phyloP scores from a whole-genome alignment of 2,888 invertebrate species.

The Crioceris asparagi region DNA sequence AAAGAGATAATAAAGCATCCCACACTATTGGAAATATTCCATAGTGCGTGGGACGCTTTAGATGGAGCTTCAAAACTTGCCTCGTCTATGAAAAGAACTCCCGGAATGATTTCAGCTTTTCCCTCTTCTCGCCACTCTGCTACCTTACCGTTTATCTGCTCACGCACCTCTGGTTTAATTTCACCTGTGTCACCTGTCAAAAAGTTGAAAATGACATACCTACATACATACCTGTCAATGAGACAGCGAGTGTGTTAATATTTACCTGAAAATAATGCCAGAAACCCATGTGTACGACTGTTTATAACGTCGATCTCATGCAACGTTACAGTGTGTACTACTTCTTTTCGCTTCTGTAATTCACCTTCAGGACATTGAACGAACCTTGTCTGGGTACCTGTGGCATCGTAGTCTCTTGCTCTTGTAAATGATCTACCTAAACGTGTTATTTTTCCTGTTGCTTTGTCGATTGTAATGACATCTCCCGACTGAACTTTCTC shows the following conservation, averaged over 20 bases:
- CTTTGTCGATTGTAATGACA: slow-evolving; percentile 97
- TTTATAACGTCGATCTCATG: slow-evolving; percentile 99
- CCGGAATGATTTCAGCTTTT: slow-evolving; percentile 97
- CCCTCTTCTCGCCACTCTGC: slow-evolving; percentile 99
- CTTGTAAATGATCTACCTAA: slow-evolving; percentile 91
- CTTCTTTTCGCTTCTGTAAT: slow-evolving; percentile 94
- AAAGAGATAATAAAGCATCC: slow-evolving; percentile 22
- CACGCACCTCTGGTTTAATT: slow-evolving; percentile 93
- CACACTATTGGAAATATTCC: background rate
- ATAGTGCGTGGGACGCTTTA: background rate
- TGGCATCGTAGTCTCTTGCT: slow-evolving; percentile 96
- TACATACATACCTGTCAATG: background rate
- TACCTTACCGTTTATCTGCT: slow-evolving; percentile 90
- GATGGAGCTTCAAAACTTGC: slow-evolving; percentile 34
- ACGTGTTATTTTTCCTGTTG: slow-evolving; percentile 62
- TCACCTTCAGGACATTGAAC: slow-evolving; percentile 99
- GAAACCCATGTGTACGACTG: slow-evolving; percentile 92
- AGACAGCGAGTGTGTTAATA: slow-evolving; percentile 5
- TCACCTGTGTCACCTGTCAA: slow-evolving; percentile 91
- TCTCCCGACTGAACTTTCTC: slow-evolving; percentile 95
- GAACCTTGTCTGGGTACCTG: slow-evolving; percentile 71
- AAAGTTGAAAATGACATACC: background rate
- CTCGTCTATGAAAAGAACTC: slow-evolving; percentile 94
- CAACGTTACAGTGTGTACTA: slow-evolving; percentile 94
- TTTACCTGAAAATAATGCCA: slow-evolving; percentile 86